Conservation (phyloP, 1,140 invertebrate species). For the Drosophila jambulina region DNA sequence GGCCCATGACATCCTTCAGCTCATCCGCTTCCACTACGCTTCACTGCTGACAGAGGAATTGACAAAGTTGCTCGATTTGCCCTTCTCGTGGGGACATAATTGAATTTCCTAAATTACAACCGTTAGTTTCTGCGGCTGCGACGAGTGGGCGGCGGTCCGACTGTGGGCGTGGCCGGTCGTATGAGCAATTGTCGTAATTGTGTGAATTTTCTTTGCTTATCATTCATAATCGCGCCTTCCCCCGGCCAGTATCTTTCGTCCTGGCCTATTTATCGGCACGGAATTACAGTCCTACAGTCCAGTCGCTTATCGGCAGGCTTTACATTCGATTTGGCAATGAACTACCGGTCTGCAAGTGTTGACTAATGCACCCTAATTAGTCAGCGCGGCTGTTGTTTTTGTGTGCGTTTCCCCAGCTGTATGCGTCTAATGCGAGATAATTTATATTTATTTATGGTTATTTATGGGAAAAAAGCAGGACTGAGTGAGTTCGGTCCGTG, state of each 20-base stretch:
- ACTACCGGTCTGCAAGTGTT: slow-evolving; percentile 35
- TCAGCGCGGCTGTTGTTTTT: slow-evolving; percentile 45
- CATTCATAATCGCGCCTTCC: slow-evolving; percentile 67
- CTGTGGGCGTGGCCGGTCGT: slow-evolving; percentile 27
- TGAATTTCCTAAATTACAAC: slow-evolving; percentile 76
- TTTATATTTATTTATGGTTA: slow-evolving; percentile 69
- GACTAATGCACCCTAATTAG: slow-evolving; percentile 75
- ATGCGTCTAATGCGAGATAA: slow-evolving; percentile 54
- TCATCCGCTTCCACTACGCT: slow-evolving; percentile 64
- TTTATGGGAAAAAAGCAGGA: slow-evolving; percentile 41
- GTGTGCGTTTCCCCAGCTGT: slow-evolving; percentile 32
- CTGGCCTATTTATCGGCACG: slow-evolving; percentile 34
- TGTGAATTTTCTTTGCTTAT: slow-evolving; percentile 74
- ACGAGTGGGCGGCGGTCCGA: slow-evolving; percentile 11
- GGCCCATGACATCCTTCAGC: slow-evolving; percentile 41
- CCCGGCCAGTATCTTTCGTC: neutral
- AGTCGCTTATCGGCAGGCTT: slow-evolving; percentile 61
- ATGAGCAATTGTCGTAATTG: slow-evolving; percentile 78
- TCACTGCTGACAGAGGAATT: slow-evolving; percentile 65
- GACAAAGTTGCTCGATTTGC: slow-evolving; percentile 63
- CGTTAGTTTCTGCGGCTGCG: slow-evolving; percentile 44
- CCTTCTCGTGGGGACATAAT: slow-evolving; percentile 64
- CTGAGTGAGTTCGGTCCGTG: slow-evolving; percentile 10
- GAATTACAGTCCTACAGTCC: slow-evolving; percentile 61
- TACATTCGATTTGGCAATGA: slow-evolving; percentile 72